Conservation (phyloP, 2,888 invertebrate species). For the Ichneumoninae sp. region DNA sequence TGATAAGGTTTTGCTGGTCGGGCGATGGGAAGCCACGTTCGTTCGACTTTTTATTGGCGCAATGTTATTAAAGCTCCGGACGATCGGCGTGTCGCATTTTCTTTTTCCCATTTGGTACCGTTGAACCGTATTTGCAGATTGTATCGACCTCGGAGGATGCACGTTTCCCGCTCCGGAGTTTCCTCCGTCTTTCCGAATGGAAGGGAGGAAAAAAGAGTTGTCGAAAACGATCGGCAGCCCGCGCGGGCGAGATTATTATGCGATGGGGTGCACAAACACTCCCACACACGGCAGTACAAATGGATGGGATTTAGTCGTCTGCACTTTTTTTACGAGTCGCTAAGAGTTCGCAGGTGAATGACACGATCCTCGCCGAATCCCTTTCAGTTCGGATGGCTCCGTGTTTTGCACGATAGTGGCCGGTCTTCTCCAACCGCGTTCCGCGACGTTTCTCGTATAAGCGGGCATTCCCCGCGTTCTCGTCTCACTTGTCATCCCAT, state of each 20-base stretch:
- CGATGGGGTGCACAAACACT: constrained; percentile 36
- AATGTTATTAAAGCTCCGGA: neutral
- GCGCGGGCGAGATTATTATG: constrained; percentile 34
- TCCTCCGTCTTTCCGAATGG: constrained; percentile 5
- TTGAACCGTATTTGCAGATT: neutral
- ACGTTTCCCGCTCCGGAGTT: neutral
- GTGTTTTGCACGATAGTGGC: neutral
- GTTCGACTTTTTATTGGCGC: neutral
- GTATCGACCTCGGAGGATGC: neutral
- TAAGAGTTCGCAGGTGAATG: constrained; percentile 64
- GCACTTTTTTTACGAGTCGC: constrained; percentile 73
- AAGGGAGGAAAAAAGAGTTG: constrained; percentile 12
- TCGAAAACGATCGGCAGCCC: constrained; percentile 1
- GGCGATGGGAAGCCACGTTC: neutral
- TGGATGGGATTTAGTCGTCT: constrained; percentile 71
- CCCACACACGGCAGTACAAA: constrained; percentile 27
- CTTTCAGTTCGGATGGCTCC: neutral
- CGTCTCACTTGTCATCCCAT: constrained; percentile 7
- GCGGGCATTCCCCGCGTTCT: neutral
- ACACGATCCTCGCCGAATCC: constrained; percentile 18
- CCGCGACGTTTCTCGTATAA: constrained; percentile 5
- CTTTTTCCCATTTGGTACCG: neutral
- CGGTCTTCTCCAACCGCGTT: neutral
- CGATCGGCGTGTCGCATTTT: neutral
- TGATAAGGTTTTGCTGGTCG: neutral